Percentiles rank a stretch among this genome's conserved stretches.
phyloP scores from a whole-genome alignment of 30 jellyfish, hydroid and myxozoan genomes.

The Chrysaora quinquecirrha region DNA sequence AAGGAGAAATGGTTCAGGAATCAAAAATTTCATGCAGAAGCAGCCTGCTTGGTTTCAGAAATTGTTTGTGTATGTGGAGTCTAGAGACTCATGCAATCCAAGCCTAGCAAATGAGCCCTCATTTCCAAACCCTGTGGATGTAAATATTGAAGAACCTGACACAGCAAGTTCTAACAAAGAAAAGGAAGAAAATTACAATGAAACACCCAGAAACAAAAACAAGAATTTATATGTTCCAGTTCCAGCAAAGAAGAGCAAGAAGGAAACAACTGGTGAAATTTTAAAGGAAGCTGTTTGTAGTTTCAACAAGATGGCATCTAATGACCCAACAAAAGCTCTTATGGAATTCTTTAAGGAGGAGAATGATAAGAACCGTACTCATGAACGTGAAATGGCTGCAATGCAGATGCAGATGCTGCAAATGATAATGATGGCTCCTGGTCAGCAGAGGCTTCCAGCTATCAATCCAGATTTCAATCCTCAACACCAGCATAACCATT shows the following conservation, averaged over 20 bases:
- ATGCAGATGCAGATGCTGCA: slow-evolving; percentile 44
- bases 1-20: too few relatives aligned
- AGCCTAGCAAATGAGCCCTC: neutral
- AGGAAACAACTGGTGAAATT: slow-evolving; percentile 34
- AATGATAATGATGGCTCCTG: slow-evolving; percentile 41
- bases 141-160: neutral
- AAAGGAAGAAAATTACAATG: neutral
- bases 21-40: too few relatives aligned
- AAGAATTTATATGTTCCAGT: slow-evolving; percentile 24
- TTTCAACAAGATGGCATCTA: slow-evolving; percentile 41
- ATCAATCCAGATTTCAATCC: neutral
- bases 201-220: slow-evolving; percentile 14
- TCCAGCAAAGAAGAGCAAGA: slow-evolving; percentile 28
- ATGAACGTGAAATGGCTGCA: slow-evolving; percentile 42
- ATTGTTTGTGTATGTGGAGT: too few relatives aligned
- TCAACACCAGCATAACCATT: neutral
- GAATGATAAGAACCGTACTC: slow-evolving; percentile 32
- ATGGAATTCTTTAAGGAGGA: slow-evolving; percentile 27
- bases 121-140: neutral
- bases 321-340: slow-evolving; percentile 30
- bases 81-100: neutral
- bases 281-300: slow-evolving; percentile 27
- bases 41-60: too few relatives aligned
- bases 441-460: neutral
- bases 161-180: neutral